These are phyloP conservation scores for Henricia sp. DNA, from an alignment of 53 echinoderm and acorn worm genomes.

Conservation along the genomic window DNA sequence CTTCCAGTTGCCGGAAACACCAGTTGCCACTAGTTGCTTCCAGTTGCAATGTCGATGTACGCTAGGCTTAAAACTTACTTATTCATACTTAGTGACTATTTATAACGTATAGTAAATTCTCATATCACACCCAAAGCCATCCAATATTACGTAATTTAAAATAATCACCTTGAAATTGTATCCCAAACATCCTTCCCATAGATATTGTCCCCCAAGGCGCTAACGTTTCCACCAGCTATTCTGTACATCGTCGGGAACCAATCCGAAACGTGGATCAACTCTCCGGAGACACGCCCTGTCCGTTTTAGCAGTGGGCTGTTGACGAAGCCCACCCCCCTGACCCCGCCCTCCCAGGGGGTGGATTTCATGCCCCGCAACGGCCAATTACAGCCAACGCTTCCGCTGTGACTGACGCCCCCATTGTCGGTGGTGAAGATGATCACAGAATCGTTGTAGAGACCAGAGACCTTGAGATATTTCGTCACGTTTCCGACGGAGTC, in stretches of 20 bases:
- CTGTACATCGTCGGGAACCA: conserved; percentile 92
- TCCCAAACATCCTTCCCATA: conserved; percentile 91
- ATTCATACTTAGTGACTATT: no score
- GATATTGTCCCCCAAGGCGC: conserved; percentile 43
- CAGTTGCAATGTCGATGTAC: no score
- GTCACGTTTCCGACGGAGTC: conserved; percentile 92
- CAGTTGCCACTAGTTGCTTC: no score
- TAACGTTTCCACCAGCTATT: conserved; percentile 77
- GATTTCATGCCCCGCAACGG: conserved; percentile 91
- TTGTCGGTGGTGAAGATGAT: conserved; percentile 98
- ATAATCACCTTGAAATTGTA: conserved; percentile 80
- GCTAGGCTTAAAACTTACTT: no score
- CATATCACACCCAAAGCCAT: no score
- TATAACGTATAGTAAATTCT: no score
- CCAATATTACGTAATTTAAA: no score
- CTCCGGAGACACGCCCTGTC: conserved; percentile 68
- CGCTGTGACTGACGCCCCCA: conserved; percentile 84
- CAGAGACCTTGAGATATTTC: conserved; percentile 63
- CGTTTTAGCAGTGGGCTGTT: conserved; percentile 82
- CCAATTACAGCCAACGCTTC: conserved; percentile 88
- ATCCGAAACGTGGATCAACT: conserved; percentile 85
- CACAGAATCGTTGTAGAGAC: conserved; percentile 88
- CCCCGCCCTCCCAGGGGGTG: conserved; percentile 95
- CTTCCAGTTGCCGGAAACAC: no score
- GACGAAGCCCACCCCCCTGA: conserved; percentile 86